Evolutionary conservation across 2,888 invertebrate species (phyloP), one percentile per base, ranked within the genome.

Genomic region (Boloria selene): DNA sequence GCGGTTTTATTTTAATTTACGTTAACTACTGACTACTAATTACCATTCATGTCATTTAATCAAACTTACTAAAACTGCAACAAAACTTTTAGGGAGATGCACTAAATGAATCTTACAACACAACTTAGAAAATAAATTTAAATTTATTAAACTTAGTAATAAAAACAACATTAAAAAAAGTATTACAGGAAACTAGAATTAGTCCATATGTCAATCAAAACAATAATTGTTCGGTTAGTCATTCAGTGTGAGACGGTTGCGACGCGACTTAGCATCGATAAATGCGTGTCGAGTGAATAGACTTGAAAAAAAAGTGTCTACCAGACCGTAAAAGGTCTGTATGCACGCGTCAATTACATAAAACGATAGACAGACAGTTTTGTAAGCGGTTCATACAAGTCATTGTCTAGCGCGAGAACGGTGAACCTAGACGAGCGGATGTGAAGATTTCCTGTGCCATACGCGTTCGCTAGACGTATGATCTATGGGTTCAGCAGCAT

Each of bases 381-480:
- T 84, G 83, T 83, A 84, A 85, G 80, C 79, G 78, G 83, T 82
- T 84, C 84, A 88, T 86, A n/a, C n/a, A n/a, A n/a, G n/a, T n/a
- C n/a, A n/a, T n/a, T 83, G 89, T 89, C 87, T 87, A 64, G 67
- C 13, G 79, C 85, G 85, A 86, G 83, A 88, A 89, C 82, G 60
- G 54, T 67, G 72, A 88, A 88, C 86, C 88, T 89, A 90, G 87
- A 85, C 86, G 83, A 79, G 68, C 90, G 91, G 91, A 90, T 87
- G 90, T 85, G 76, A 75, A 87, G 90, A 87, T 90, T 86, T 91
- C 91, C 91, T 87, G 90, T 75, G 70, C 70, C 83, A 77, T 82
- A 83, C 74, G 74, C 72, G 78, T 69, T 73, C 74, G 67, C 58
- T 52, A 63, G 69, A 45, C 72, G 59, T 65, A 59, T 72, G 65